These are phyloP conservation scores for Agrilus cyanescens DNA, from an alignment of 2,888 invertebrate genomes.

Conservation along the genomic window DNA sequence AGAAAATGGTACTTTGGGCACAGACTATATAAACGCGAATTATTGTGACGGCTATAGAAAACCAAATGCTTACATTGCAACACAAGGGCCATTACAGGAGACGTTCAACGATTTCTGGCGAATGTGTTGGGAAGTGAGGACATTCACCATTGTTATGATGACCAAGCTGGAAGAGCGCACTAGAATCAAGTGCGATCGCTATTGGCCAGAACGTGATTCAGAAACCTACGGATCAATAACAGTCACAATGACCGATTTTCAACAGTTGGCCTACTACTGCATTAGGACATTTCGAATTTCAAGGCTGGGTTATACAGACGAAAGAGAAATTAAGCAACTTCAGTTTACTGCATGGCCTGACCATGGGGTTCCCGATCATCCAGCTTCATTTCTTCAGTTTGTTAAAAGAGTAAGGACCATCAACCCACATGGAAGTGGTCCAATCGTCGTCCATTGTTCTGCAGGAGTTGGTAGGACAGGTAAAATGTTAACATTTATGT, in stretches of 20 bases:
- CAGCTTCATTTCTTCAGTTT: slow-evolving; percentile 15
- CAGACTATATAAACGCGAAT: slow-evolving; percentile 98
- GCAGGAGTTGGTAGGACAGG: slow-evolving; percentile 48
- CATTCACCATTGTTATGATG: slow-evolving; percentile 38
- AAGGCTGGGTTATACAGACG: neutral
- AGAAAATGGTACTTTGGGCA: slow-evolving; percentile 73
- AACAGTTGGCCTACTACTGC: slow-evolving; percentile 32
- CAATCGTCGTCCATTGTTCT: slow-evolving; percentile 45
- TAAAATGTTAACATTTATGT: slow-evolving; percentile 27
- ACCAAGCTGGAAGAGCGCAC: slow-evolving; percentile 37
- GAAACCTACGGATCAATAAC: slow-evolving; percentile 28
- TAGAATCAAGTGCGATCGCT: slow-evolving; percentile 40
- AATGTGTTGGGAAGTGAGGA: slow-evolving; percentile 39
- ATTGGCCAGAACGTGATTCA: slow-evolving; percentile 39
- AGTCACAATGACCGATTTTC: slow-evolving; percentile 26
- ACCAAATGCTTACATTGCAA: slow-evolving; percentile 29
- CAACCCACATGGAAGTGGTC: slow-evolving; percentile 24
- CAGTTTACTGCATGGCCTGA: slow-evolving; percentile 44
- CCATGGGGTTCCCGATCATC: slow-evolving; percentile 35
- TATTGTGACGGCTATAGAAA: slow-evolving; percentile 66
- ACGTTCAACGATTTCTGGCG: slow-evolving; percentile 32
- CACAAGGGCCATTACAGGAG: slow-evolving; percentile 29
- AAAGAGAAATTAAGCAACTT: slow-evolving; percentile 33
- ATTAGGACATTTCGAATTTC: slow-evolving; percentile 27
- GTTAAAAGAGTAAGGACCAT: slow-evolving; percentile 29